Percentiles rank a stretch among this genome's conserved stretches.
phyloP scores from a whole-genome alignment of 92 coral and sea anemone genomes.

The Galaxea fascicularis region DNA sequence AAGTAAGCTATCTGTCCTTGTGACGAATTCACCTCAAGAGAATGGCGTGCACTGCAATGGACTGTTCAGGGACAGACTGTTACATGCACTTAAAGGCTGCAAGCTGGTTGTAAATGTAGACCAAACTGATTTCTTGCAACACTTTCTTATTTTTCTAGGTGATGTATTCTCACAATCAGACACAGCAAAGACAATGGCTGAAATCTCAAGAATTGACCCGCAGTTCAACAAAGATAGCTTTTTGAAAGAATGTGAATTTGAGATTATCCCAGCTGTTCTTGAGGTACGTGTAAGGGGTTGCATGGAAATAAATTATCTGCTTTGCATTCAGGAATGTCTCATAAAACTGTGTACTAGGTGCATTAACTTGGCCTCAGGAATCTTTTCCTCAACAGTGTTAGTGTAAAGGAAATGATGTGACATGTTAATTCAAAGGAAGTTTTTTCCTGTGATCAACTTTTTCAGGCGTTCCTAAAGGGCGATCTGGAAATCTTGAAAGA shows the following conservation, averaged over 20 bases:
- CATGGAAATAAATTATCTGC: no score
- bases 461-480: conserved; percentile 91
- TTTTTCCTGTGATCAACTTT: background rate
- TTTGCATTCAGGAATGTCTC: no score
- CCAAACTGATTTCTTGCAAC: background rate
- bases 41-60: no score
- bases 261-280: conserved; percentile 95
- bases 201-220: conserved; percentile 97
- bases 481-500: conserved; percentile 91
- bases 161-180: conserved; percentile 99
- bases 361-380: no score
- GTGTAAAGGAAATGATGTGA: no score
- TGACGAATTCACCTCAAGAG: no score
- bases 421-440: background rate
- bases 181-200: conserved; percentile 97
- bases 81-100: background rate
- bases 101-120: background rate
- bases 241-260: conserved; percentile 98
- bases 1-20: no score
- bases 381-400: no score
- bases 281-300: conserved; percentile 66
- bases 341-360: no score
- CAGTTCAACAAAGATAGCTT: conserved; percentile 97
- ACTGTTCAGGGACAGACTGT: background rate
- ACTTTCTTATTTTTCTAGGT: conserved; percentile 52